Evolutionary conservation across 2,797 vertebrate species (phyloP).

Genomic region (Pelodytes ibericus): DNA sequence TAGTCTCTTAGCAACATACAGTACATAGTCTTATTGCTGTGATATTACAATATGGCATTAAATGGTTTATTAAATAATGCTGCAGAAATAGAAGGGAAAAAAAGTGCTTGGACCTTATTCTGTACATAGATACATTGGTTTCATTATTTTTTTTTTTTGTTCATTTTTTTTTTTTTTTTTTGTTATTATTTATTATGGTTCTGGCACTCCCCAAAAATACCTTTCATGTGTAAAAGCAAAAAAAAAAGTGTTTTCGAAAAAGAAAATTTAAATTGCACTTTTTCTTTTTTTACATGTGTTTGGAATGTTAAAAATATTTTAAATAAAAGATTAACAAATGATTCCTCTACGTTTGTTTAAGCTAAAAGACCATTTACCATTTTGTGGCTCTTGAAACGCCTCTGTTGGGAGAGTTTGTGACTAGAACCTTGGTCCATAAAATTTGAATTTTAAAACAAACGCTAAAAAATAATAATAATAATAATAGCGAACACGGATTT

Average conservation of each 20-base stretch:
- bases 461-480: not conserved
- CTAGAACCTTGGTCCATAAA: conserved; percentile 35
- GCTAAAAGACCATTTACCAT: conserved; percentile 57
- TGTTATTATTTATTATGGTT: conserved; percentile 45
- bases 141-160: conserved; percentile 16
- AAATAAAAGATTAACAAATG: conserved; percentile 38
- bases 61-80: conserved; percentile 56
- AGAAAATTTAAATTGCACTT: conserved; percentile 53
- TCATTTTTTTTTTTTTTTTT: conserved; percentile 28
- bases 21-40: conserved; percentile 60
- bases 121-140: conserved; percentile 49
- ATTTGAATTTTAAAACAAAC: not conserved
- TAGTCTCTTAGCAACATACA: conserved; percentile 56
- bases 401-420: conserved; percentile 10
- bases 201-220: conserved; percentile 52
- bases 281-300: conserved; percentile 49
- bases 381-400: conserved; percentile 6
- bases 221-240: conserved; percentile 41
- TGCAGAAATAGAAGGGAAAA: conserved; percentile 35
- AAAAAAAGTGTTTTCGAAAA: conserved; percentile 42
- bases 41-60: conserved; percentile 59
- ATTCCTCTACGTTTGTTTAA: conserved; percentile 37
- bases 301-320: conserved; percentile 49
- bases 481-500: not conserved
- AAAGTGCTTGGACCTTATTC: conserved; percentile 55